These are phyloP conservation scores for Andrena chrysosceles DNA, from an alignment of 2,888 invertebrate species.

Conservation along the genomic window DNA sequence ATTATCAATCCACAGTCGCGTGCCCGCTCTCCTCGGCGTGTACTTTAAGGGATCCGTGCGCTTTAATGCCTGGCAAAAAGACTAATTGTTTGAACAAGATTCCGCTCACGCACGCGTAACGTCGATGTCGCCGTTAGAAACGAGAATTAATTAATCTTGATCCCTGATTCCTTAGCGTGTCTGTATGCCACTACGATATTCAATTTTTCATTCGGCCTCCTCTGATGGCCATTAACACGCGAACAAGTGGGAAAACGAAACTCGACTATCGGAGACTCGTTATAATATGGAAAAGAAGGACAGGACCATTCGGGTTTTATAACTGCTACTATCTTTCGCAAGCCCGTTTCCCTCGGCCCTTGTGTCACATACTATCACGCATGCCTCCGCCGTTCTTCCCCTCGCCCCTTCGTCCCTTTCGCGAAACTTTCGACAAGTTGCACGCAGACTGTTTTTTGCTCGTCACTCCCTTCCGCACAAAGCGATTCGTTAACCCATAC, in stretches of 20 bases:
- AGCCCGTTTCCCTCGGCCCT: conserved; percentile 29
- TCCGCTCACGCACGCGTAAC: conserved; percentile 38
- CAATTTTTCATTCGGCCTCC: conserved; percentile 54
- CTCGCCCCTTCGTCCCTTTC: conserved; percentile 44
- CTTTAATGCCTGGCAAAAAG: conserved; percentile 37
- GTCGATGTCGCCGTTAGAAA: background rate
- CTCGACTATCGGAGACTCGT: conserved; percentile 17
- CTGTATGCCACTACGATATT: conserved; percentile 57
- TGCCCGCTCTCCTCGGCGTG: conserved; percentile 2
- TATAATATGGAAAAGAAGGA: conserved; percentile 9
- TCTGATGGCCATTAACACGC: conserved; percentile 48
- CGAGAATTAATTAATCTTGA: conserved; percentile 54
- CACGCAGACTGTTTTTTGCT: conserved; percentile 79
- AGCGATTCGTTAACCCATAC: conserved; percentile 69
- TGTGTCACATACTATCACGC: conserved; percentile 77
- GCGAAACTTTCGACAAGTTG: conserved; percentile 66
- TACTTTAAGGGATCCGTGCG: background rate
- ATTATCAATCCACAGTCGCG: conserved; percentile 5
- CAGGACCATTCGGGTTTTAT: conserved; percentile 31
- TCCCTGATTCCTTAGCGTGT: conserved; percentile 54
- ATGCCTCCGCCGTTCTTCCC: conserved; percentile 49
- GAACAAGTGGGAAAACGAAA: conserved; percentile 32
- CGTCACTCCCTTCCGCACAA: conserved; percentile 40
- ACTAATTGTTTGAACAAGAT: conserved; percentile 59
- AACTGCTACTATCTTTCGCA: conserved; percentile 32